phyloP scores from a whole-genome alignment of 1,140 invertebrate genomes.

The Zaprionus inermis region DNA sequence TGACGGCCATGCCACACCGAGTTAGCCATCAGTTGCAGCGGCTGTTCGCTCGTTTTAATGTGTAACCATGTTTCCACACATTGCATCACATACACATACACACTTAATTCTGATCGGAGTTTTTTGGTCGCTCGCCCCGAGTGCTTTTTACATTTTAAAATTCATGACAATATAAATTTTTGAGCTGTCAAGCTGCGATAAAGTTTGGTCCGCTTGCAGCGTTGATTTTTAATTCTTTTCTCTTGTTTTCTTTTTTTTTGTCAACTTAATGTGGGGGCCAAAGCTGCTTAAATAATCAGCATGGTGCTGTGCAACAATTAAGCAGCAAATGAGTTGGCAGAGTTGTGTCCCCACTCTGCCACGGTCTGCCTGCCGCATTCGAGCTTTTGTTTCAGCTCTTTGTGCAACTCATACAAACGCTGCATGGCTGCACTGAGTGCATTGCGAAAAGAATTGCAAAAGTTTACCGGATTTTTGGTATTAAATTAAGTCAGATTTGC shows the following conservation, averaged over 20 bases:
- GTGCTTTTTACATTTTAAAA: conserved; percentile 25
- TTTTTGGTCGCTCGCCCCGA: background rate
- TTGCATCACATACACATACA: background rate
- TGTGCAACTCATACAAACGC: background rate
- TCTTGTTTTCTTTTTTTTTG: background rate
- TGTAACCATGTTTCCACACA: background rate
- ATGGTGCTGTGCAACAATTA: conserved; percentile 25
- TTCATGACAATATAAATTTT: conserved; percentile 37
- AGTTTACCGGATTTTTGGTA: background rate
- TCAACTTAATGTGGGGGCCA: conserved; percentile 10
- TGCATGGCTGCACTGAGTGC: background rate
- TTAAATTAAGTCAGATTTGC: conserved; percentile 3
- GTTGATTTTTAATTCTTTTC: background rate
- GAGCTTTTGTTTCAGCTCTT: background rate
- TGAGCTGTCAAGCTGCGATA: conserved; percentile 20
- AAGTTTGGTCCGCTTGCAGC: conserved; percentile 7
- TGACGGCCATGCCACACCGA: background rate
- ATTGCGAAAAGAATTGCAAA: background rate
- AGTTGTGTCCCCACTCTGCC: background rate
- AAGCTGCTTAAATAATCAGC: conserved; percentile 45
- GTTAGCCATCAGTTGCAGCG: conserved; percentile 6
- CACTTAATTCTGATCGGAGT: background rate
- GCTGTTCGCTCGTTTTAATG: background rate
- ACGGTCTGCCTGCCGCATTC: background rate
- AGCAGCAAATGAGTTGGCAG: conserved; percentile 36